Evolutionary conservation across 2,797 vertebrate genomes (phyloP).

Genomic region (Phoxinus dragarum): DNA sequence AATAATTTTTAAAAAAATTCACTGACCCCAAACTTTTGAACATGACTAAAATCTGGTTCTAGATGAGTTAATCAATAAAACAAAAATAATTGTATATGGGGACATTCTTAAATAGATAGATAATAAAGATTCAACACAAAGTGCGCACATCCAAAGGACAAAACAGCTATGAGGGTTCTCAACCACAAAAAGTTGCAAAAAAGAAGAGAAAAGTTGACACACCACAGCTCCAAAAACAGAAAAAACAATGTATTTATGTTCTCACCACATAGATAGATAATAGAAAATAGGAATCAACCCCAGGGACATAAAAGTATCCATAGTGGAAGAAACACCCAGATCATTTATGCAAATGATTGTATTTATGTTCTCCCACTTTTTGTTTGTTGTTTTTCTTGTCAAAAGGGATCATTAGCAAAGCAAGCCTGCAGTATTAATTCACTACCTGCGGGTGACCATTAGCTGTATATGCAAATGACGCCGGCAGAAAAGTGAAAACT

Average conservation of each 20-base stretch:
- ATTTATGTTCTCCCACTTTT: background rate
- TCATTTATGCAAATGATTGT: conserved; percentile 35
- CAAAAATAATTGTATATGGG: too few species aligned
- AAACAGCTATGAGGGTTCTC: too few species aligned
- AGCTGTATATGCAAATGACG: conserved; percentile 51
- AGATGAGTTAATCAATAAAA: too few species aligned
- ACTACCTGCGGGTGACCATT: conserved; percentile 37
- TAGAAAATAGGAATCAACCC: background rate
- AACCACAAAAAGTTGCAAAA: too few species aligned
- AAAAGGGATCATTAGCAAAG: conserved; percentile 54
- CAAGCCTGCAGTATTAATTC: conserved; percentile 48
- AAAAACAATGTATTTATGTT: too few species aligned
- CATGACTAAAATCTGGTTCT: too few species aligned
- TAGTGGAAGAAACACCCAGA: background rate
- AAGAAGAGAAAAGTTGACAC: too few species aligned
- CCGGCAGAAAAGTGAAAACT: background rate
- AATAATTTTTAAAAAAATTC: background rate
- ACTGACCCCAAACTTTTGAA: background rate
- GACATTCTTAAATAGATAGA: too few species aligned
- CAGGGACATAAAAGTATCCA: background rate
- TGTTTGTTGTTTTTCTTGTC: conserved; percentile 10
- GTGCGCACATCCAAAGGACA: too few species aligned
- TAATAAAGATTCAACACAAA: too few species aligned
- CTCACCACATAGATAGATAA: background rate
- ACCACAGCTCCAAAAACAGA: too few species aligned